Percentiles rank a stretch among this genome's conserved stretches.
Conservation (phyloP, 2,113 vertebrate genomes). For the Malurus alboscapulatus region DNA sequence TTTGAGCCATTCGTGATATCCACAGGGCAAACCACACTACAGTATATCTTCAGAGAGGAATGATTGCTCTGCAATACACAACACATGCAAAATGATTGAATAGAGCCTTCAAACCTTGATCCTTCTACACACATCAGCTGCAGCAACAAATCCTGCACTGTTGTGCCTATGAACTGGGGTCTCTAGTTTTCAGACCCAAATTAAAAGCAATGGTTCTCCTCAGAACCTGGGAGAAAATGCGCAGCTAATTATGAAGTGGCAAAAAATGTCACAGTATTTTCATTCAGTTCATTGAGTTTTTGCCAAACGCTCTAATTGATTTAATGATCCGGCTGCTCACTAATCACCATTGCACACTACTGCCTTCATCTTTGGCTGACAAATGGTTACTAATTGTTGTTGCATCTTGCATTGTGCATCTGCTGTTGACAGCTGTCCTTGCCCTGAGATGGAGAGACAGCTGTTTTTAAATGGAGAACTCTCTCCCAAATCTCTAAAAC, state of each 20-base stretch:
- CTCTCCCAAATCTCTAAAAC: background rate
- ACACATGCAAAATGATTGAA: background rate
- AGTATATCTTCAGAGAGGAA: background rate
- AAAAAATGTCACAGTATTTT: background rate
- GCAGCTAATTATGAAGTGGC: background rate
- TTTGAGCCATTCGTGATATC: background rate
- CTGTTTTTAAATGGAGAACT: slow-evolving; percentile 1
- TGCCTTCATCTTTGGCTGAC: slow-evolving; percentile 36
- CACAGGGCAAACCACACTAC: accelerated
- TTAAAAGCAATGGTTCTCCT: background rate
- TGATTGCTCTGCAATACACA: background rate
- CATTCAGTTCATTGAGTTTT: background rate
- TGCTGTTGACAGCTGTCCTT: slow-evolving; percentile 38
- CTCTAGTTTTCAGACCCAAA: background rate
- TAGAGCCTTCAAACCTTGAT: background rate
- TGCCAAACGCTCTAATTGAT: slow-evolving; percentile 17
- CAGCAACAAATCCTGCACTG: background rate
- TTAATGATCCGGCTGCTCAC: slow-evolving; percentile 24
- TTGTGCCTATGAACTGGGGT: background rate
- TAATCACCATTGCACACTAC: background rate
- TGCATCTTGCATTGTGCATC: slow-evolving; percentile 16
- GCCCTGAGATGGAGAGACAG: slow-evolving; percentile 11
- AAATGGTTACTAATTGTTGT: slow-evolving; percentile 36
- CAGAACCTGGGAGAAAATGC: background rate
- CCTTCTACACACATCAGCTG: background rate